A percentile compares a stretch with the other conserved stretches of the same genome.
These are phyloP conservation scores for Psammodynastes pulverulentus DNA, from an alignment of 2,113 vertebrate species.

Conservation along the genomic window DNA sequence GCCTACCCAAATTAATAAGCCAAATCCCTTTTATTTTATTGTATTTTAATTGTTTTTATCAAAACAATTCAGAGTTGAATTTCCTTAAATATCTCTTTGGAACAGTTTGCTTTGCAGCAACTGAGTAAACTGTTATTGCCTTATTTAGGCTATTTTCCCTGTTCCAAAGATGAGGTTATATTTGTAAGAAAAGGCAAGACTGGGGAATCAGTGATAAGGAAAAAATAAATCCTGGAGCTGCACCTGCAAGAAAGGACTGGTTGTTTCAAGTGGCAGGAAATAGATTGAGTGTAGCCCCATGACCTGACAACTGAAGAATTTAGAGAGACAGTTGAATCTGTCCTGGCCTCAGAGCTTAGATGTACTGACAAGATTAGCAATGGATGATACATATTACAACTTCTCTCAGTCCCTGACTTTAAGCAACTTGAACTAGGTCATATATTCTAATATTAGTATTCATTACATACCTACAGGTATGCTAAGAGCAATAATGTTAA, in stretches of 20 bases:
- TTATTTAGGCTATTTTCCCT: background rate
- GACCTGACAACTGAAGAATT: background rate
- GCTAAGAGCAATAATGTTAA: constrained; percentile 7
- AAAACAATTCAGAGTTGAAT: background rate
- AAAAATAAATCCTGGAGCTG: background rate
- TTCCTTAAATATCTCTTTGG: background rate
- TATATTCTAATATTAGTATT: constrained; percentile 25
- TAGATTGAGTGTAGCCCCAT: background rate
- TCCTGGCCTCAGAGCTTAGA: background rate
- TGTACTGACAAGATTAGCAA: constrained; percentile 29
- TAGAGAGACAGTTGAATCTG: background rate
- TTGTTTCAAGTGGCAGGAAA: background rate
- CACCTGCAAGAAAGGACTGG: background rate
- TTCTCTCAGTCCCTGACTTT: background rate
- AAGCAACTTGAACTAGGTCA: constrained; percentile 13
- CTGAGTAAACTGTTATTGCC: background rate
- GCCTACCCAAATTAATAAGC: background rate
- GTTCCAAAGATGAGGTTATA: background rate
- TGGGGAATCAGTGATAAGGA: background rate
- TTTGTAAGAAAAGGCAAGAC: background rate
- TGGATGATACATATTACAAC: background rate
- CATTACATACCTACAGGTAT: constrained; percentile 2
- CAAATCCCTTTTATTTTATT: background rate
- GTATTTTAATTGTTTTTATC: too few species aligned
- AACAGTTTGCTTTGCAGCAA: background rate